Conservation (phyloP, 2,113 vertebrate species). For the Tamias sibiricus region DNA sequence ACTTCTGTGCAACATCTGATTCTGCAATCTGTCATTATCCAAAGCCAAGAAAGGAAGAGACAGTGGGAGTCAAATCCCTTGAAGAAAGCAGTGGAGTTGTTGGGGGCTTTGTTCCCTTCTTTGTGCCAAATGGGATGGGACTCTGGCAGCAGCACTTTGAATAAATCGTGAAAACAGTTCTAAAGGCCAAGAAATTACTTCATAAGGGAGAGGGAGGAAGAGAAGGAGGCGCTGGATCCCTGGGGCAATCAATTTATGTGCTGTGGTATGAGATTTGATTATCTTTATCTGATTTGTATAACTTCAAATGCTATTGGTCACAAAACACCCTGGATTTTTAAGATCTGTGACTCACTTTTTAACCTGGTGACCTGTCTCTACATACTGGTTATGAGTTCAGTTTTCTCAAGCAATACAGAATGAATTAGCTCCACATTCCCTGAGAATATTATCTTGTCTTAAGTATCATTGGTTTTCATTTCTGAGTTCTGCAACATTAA, state of each 20-base stretch:
- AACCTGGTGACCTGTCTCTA: conserved; percentile 5
- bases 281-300: conserved; percentile 74
- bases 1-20: conserved; percentile 76
- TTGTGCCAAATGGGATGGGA: conserved; percentile 77
- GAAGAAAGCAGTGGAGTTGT: conserved; percentile 55
- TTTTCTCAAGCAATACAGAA: conserved; percentile 55
- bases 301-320: conserved; percentile 65
- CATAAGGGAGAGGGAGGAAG: conserved; percentile 67
- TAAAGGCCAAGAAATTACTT: conserved; percentile 80
- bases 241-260: conserved; percentile 60
- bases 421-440: conserved; percentile 4
- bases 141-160: conserved; percentile 71
- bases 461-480: conserved; percentile 30
- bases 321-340: conserved; percentile 42
- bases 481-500: conserved; percentile 55
- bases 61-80: conserved; percentile 54
- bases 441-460: conserved; percentile 23
- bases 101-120: conserved; percentile 69
- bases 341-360: conserved; percentile 34
- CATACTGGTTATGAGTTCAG: conserved; percentile 24
- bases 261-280: conserved; percentile 71
- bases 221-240: conserved; percentile 55
- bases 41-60: conserved; percentile 71
- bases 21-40: conserved; percentile 67
- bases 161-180: conserved; percentile 75